phyloP scores from a whole-genome alignment of 2,113 vertebrate species.

The Quiscalus mexicanus region DNA sequence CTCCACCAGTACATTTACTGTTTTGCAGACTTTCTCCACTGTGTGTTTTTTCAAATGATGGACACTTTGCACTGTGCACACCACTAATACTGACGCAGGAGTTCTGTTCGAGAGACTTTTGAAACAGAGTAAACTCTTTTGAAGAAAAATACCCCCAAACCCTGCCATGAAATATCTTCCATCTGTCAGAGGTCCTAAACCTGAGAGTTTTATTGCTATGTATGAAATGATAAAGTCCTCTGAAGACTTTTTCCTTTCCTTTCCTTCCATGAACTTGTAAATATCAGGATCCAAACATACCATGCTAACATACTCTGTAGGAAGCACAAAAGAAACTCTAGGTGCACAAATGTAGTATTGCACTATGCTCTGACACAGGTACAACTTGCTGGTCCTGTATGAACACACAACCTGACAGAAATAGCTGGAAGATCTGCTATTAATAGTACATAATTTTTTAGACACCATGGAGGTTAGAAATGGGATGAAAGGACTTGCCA shows the following conservation, averaged over 20 bases:
- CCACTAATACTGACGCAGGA: not conserved
- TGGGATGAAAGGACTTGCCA: not conserved
- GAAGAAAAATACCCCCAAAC: not conserved
- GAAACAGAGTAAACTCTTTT: not conserved
- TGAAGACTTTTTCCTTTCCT: not conserved
- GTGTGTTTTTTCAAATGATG: not conserved
- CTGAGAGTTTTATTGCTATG: not conserved
- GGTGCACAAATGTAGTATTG: not conserved
- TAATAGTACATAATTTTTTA: not conserved
- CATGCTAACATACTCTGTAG: not conserved
- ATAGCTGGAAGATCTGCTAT: not conserved
- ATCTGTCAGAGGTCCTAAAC: not conserved
- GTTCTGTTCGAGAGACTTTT: not conserved
- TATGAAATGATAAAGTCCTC: not conserved
- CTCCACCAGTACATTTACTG: not conserved
- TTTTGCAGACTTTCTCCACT: not conserved
- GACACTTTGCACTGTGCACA: not conserved
- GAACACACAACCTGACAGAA: fast-evolving
- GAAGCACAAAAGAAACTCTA: not conserved
- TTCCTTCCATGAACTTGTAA: not conserved
- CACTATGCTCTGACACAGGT: not conserved
- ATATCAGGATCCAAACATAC: not conserved
- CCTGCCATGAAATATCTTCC: not conserved
- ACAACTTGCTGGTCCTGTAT: not conserved
- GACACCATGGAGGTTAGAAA: not conserved